phyloP scores from a whole-genome alignment of 2,113 vertebrate species.

The Podarcis muralis region DNA sequence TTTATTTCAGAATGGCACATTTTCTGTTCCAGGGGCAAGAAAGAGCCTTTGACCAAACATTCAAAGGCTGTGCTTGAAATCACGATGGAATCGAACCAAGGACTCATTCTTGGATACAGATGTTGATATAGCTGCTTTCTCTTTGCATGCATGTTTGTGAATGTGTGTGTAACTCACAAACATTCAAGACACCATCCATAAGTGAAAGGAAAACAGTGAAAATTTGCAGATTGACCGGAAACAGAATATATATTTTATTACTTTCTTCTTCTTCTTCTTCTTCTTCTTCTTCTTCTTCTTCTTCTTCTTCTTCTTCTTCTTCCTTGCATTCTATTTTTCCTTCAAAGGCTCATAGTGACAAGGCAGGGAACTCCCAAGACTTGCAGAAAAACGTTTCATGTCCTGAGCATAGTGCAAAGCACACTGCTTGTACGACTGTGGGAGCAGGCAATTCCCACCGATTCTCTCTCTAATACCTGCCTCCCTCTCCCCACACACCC shows the following conservation, averaged over 20 bases:
- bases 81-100: background rate
- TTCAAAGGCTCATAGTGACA: too few relatives aligned
- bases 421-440: background rate
- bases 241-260: background rate
- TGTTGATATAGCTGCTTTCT: background rate
- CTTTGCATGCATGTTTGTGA: background rate
- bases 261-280: too few relatives aligned
- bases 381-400: background rate
- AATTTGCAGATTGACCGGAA: background rate
- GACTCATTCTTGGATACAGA: background rate
- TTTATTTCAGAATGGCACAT: rapidly evolving
- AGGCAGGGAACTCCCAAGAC: background rate
- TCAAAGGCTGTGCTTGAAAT: background rate
- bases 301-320: too few relatives aligned
- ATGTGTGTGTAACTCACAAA: background rate
- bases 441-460: background rate
- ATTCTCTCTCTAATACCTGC: background rate
- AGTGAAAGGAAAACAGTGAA: background rate
- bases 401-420: background rate
- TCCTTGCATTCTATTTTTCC: too few relatives aligned
- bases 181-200: background rate
- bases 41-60: background rate
- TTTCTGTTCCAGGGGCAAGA: rapidly evolving
- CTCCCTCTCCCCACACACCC: background rate
- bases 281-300: too few relatives aligned